Percentiles rank a stretch among this genome's conserved stretches.
Conservation (phyloP, 1,140 invertebrate species). For the Popillia japonica region DNA sequence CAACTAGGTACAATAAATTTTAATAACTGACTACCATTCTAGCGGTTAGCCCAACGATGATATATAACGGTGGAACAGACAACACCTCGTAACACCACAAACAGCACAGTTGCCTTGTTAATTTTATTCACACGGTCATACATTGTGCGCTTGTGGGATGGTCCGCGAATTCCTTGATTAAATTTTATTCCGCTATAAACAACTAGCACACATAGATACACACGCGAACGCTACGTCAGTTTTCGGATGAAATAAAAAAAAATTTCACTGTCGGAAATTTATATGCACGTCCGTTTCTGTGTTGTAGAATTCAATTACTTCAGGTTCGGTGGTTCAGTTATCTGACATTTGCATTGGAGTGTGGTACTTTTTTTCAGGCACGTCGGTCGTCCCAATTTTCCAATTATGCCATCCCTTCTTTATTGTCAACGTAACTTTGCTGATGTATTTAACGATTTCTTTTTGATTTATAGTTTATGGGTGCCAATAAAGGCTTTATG, state of each 20-base stretch:
- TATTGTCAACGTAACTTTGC: background rate
- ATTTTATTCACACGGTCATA: background rate
- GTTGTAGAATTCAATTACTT: slow-evolving; percentile 19
- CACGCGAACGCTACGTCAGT: background rate
- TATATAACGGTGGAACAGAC: background rate
- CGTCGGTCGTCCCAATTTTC: background rate
- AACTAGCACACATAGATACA: slow-evolving; percentile 21
- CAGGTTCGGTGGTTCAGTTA: background rate
- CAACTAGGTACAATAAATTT: background rate
- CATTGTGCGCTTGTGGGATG: background rate
- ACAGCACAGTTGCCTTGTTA: background rate
- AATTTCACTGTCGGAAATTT: background rate
- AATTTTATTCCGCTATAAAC: slow-evolving; percentile 34
- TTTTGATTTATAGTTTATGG: no score
- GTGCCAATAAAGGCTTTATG: no score
- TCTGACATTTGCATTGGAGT: background rate
- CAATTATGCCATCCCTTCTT: slow-evolving; percentile 17
- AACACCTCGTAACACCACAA: background rate
- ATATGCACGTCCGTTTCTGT: background rate
- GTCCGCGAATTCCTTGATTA: slow-evolving; percentile 17
- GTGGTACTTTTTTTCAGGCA: background rate
- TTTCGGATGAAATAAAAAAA: slow-evolving; percentile 11
- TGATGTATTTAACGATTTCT: no score
- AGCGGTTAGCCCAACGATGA: slow-evolving; percentile 15
- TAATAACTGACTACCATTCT: background rate